phyloP scores from a whole-genome alignment of 2,888 invertebrate species.

The Cheilosia urbana region DNA sequence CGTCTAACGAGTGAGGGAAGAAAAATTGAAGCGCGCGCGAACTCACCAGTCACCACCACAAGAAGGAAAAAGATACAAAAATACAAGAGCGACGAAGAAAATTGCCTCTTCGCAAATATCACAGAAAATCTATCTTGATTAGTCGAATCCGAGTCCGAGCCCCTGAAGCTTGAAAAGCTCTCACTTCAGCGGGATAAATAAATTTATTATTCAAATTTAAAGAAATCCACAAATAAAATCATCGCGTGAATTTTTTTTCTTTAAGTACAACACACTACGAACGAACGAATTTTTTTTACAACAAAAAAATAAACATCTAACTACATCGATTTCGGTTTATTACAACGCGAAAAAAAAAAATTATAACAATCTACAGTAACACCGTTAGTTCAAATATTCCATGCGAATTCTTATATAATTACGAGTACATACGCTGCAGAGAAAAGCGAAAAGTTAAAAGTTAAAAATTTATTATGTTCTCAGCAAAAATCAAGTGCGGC shows the following conservation, averaged over 20 bases:
- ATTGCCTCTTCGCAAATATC: constrained; percentile 79
- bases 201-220: constrained; percentile 50
- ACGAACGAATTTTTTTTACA: constrained; percentile 64
- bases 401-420: constrained; percentile 70
- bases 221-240: constrained; percentile 35
- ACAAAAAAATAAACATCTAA: constrained; percentile 32
- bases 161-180: constrained; percentile 82
- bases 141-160: constrained; percentile 84
- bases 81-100: constrained; percentile 58
- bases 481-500: constrained; percentile 62
- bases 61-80: constrained; percentile 48
- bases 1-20: constrained; percentile 31
- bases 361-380: constrained; percentile 47
- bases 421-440: constrained; percentile 31
- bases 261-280: constrained; percentile 58
- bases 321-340: constrained; percentile 69
- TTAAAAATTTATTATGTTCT: constrained; percentile 68
- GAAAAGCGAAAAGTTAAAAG: neutral
- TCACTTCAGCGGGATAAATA: constrained; percentile 73
- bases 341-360: constrained; percentile 59
- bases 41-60: constrained; percentile 43
- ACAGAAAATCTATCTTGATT: constrained; percentile 78
- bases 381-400: constrained; percentile 73
- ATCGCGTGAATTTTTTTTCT: constrained; percentile 66
- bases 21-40: constrained; percentile 59